Base-by-base conservation (phyloP, 2,113 vertebrate genomes). In the Notiomystis cincta region DNA sequence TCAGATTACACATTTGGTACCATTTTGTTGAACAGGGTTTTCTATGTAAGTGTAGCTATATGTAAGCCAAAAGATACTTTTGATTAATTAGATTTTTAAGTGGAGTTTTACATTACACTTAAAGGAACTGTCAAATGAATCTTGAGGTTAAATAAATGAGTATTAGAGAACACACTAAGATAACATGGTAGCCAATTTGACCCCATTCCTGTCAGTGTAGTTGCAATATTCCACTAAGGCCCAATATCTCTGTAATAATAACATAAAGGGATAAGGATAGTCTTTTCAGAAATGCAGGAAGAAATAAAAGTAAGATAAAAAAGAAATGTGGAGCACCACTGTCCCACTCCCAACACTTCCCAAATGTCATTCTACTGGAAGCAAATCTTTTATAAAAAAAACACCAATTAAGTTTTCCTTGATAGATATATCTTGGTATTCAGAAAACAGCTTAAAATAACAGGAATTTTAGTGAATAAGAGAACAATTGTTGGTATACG, bases 321-420 rank as follows among this genome's bases (percentile, higher is more conserved):
- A 69, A 86, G 1, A 37, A 45, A 47, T 16, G 7, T 7, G 11
- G 10, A 83, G n/a, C 8, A 13, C 7, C 5, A 12, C 15, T 13
- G 5, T 2, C 14, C 7, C 3, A 7, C 6, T 15, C 3, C 8
- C 15, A 57, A 13, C 12, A 5, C 8, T 58, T 69, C 9, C 11
- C 8, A 57, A 38, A 57, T 42, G 7, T 3, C 10, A 22, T 72
- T 69, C 7, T 15, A 2, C 40, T 53, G 3, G 8, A 20, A 56
- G 13, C 3, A 86, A 78, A 66, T 42, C 11, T 28, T 18, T 70
- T 57, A 6, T 2, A 35, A 70, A 72, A 65, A 77, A 60, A 40
- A 56, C 2, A n/a, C 31, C 45, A 61, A 15, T 31, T 47, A 72
- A 22, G 15, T n/a, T 16, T 62, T 48, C 7, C 8, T 33, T n/a